phyloP scores from a whole-genome alignment of 1,140 invertebrate species.

The Ostrea edulis region DNA sequence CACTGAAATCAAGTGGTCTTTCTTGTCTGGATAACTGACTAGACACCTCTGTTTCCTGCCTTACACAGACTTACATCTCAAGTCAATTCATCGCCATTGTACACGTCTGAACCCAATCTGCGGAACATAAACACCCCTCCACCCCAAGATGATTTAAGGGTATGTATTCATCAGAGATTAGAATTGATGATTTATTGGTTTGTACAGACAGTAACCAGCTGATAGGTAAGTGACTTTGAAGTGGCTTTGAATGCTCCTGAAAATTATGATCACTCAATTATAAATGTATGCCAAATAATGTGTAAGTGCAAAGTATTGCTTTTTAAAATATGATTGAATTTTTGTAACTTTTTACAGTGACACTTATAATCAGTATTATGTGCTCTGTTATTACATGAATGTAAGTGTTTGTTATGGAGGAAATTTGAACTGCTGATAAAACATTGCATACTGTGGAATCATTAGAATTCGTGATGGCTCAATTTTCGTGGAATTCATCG shows the following conservation, averaged over 20 bases:
- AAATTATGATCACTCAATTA: too few species aligned
- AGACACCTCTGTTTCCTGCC: not conserved
- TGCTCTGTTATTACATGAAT: too few species aligned
- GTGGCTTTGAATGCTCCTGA: not conserved
- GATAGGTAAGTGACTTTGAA: not conserved
- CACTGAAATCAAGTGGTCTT: not conserved
- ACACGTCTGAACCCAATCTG: slow-evolving; percentile 23
- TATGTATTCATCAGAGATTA: too few species aligned
- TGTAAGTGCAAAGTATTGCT: not conserved
- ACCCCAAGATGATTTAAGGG: slow-evolving; percentile 10
- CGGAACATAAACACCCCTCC: slow-evolving; percentile 28
- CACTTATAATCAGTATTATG: too few species aligned
- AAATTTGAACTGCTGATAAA: too few species aligned
- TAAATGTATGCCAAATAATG: not conserved
- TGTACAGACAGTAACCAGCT: not conserved
- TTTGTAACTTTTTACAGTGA: too few species aligned
- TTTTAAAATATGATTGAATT: too few species aligned
- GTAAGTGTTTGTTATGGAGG: too few species aligned
- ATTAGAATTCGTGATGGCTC: too few species aligned
- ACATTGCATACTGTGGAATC: too few species aligned
- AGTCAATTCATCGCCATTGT: slow-evolving; percentile 23
- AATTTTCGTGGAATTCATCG: too few species aligned
- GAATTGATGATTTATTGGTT: not conserved
- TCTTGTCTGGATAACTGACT: not conserved
- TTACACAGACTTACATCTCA: slow-evolving; percentile 23